Evolutionary conservation across 1,140 invertebrate genomes (phyloP), one percentile per base, ranked within the genome.

Genomic region (Temnothorax longispinosus): DNA sequence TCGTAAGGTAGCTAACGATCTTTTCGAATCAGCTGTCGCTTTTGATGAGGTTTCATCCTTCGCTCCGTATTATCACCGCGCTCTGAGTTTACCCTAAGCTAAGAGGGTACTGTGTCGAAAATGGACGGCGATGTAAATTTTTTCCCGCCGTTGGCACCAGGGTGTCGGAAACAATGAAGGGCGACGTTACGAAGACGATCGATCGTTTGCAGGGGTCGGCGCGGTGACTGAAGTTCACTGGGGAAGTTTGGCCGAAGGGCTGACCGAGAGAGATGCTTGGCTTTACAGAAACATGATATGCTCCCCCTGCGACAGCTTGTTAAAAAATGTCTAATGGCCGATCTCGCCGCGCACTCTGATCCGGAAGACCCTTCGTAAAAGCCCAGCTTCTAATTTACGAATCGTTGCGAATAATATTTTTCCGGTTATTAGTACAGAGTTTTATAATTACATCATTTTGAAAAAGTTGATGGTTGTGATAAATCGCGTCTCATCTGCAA

Each of bases 261-360:
- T 64, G 69, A 8, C n/a, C 38, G 35, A 65, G 47, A 81, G 78
- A 67, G 27, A 74, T 54, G 80, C n/a, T 54, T 44, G 74, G 72
- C 92, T 93, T 94, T 91, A 92, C 92, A 91, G 93, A 94, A 94
- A 93, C 92, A 93, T 92, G 92, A 93, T 93, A 94, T 93, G 93
- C 90, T 91, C 84, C 88, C 90, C 81, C 87, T 86, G 80, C 67
- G 77, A 85, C 56, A 77, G 91, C 92, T 93, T 88, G 93, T 94
- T 94, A 94, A 94, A 94, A 94, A 94, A 94, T 93, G 93, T 93
- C 91, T 88, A 93, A 90, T 92, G 82, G 85, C 88, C 78, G 86
- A 86, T 77, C 81, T 88, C 77, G 72, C 13, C 88, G 80, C 87
- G 81, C 90, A 90, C 87, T 92, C 89, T 90, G 88, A 88, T 89